Evolutionary conservation across 92 coral and sea anemone species (phyloP).

Genomic region (Scolanthus callimorphus): DNA sequence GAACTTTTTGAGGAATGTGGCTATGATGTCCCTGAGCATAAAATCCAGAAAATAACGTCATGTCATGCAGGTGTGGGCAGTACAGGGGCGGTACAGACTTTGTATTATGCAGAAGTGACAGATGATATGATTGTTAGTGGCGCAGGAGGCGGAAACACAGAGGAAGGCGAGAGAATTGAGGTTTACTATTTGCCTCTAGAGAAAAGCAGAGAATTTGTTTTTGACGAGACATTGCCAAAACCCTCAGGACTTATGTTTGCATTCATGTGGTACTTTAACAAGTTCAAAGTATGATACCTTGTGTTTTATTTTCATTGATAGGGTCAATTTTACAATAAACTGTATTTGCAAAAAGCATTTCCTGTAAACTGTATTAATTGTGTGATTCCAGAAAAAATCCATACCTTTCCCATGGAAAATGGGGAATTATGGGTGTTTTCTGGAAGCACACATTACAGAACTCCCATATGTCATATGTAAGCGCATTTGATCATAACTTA

Average conservation of each 20-base stretch:
- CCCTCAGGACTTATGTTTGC: slow-evolving; percentile 87
- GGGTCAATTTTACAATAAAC: too few species aligned
- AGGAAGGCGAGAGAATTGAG: slow-evolving; percentile 92
- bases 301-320: too few species aligned
- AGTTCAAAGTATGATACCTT: too few species aligned
- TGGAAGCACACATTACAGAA: too few species aligned
- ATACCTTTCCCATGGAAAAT: too few species aligned
- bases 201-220: slow-evolving; percentile 73
- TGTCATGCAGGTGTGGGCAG: slow-evolving; percentile 77
- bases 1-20: slow-evolving; percentile 98
- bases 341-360: too few species aligned
- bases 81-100: slow-evolving; percentile 69
- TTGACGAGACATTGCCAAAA: slow-evolving; percentile 72
- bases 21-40: slow-evolving; percentile 85
- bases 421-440: too few species aligned
- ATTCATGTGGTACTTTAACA: slow-evolving; percentile 91
- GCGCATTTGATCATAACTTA: too few species aligned
- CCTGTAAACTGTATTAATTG: too few species aligned
- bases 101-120: slow-evolving; percentile 87
- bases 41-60: slow-evolving; percentile 60
- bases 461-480: too few species aligned
- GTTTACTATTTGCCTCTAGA: slow-evolving; percentile 79
- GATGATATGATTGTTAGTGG: slow-evolving; percentile 72
- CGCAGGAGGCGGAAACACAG: slow-evolving; percentile 84
- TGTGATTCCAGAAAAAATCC: too few species aligned